A percentile compares a stretch with the other conserved stretches of the same genome.
phyloP scores from a whole-genome alignment of 2,797 vertebrate genomes.

The Brotula barbata region DNA sequence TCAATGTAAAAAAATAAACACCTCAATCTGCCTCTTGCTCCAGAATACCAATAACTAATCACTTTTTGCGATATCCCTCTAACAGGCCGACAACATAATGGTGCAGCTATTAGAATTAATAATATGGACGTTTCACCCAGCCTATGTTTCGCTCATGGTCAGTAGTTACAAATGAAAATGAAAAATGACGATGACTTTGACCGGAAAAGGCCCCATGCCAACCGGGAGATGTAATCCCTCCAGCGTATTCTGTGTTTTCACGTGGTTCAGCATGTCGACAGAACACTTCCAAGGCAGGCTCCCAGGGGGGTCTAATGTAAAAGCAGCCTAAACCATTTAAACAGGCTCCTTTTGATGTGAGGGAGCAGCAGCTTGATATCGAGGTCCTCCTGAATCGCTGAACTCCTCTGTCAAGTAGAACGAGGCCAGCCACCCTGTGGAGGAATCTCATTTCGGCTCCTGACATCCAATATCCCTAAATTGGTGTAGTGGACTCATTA shows the following conservation, averaged over 20 bases:
- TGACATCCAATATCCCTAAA: conserved; percentile 35
- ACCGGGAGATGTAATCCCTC: conserved; percentile 21
- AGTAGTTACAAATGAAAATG: too few relatives aligned
- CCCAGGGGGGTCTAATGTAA: conserved; percentile 10
- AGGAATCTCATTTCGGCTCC: conserved; percentile 19
- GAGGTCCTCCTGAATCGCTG: conserved; percentile 28
- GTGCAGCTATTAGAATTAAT: too few relatives aligned
- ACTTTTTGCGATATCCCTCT: too few relatives aligned
- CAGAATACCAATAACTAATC: too few relatives aligned
- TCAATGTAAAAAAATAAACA: too few relatives aligned
- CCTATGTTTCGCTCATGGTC: too few relatives aligned
- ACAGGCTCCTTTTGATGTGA: conserved; percentile 25
- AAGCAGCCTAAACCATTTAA: conserved; percentile 25
- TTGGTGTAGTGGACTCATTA: conserved; percentile 37
- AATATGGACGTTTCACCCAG: too few relatives aligned
- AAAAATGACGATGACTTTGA: too few relatives aligned
- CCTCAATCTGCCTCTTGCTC: too few relatives aligned
- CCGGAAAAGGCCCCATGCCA: not conserved
- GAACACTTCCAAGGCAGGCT: conserved; percentile 18
- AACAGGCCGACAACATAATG: too few relatives aligned
- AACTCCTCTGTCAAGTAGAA: conserved; percentile 22
- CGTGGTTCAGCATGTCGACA: conserved; percentile 4
- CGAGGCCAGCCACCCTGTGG: conserved; percentile 12
- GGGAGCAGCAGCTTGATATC: conserved; percentile 13
- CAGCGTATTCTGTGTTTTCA: conserved; percentile 7